Evolutionary conservation across 2,888 invertebrate species (phyloP).

Genomic region (Rapana venosa): DNA sequence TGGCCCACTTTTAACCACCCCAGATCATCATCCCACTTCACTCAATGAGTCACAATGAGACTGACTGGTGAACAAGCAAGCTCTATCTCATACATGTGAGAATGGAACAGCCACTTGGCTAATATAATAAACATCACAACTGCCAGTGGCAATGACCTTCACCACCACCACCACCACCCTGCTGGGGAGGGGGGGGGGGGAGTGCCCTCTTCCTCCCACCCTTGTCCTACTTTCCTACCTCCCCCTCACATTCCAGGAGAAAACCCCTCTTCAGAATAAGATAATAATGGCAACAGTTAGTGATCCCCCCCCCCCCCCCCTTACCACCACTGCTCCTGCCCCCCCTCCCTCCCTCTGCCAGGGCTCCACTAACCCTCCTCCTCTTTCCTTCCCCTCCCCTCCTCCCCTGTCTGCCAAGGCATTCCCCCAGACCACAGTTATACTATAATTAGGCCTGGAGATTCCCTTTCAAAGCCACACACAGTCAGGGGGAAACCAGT

Average conservation of each 20-base stretch:
- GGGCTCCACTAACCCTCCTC: background rate
- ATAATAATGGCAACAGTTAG: too few species aligned
- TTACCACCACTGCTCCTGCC: background rate
- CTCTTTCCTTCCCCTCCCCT: background rate
- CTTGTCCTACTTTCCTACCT: constrained; percentile 11
- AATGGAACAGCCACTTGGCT: constrained; percentile 24
- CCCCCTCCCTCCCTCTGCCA: background rate
- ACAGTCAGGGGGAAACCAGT: background rate
- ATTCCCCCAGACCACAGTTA: constrained; percentile 11
- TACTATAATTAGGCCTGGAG: constrained; percentile 41
- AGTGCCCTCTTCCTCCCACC: background rate
- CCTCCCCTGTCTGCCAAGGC: background rate
- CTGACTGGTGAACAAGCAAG: background rate
- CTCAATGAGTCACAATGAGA: background rate
- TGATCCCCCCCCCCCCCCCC: background rate
- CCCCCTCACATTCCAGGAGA: constrained; percentile 28
- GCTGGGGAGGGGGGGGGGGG: too few species aligned
- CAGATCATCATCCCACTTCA: background rate
- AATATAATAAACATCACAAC: constrained; percentile 30
- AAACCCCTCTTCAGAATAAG: background rate
- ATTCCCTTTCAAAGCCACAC: constrained; percentile 37
- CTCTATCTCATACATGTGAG: background rate
- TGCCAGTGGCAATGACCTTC: constrained; percentile 19
- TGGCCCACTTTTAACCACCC: background rate
- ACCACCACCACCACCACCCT: background rate